Evolutionary conservation across 2,888 invertebrate species (phyloP), one percentile per base, ranked within the genome.

Genomic region (Meghimatium bilineatum): DNA sequence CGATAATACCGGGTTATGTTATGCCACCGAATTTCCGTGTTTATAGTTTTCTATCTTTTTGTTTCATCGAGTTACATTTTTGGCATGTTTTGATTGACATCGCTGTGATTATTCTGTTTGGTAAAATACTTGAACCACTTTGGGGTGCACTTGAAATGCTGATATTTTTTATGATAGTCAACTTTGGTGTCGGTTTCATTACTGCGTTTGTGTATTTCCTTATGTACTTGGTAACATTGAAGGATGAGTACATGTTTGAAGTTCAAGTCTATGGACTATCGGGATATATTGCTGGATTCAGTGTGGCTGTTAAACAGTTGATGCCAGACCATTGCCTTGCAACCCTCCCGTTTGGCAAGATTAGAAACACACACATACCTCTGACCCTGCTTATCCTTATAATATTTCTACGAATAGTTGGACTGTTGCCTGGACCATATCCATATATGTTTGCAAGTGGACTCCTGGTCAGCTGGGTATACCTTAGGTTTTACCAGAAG

Each of bases 401-500:
- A 14, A 95, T 98, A 86, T 94, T 97, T 23, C 94, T 97, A 10
- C 97, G 97, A 96, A 95, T 96, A 0, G 93, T 97, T 67, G 97
- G 97, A 82, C 94, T 97, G 23, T 94, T 98, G 71, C 97, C 98
- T 93, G 97, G 98, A 80, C 97, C 97, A 34, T 97, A 98, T 93
- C 97, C 98, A 0, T 96, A 97, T 80, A 99, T 99, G 98, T 98
- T 98, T 95, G 96, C 97, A 79, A 96, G 96, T 89, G 99, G 99
- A 34, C 95, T 97, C 6, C 94, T 98, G 71, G 95, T 97, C 23
- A 97, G 98, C 74, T 99, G 99, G 98, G 95, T 97, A 71, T 99
- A 99, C 93, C 95, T 99, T 85, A 95, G 99, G 88, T 99, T 99
- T 94, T 98, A 98, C 95, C 99, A 99, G 93, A 96, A 96, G 90